Evolutionary conservation across 2,888 invertebrate species (phyloP).

Genomic region (Oscheius sp.): DNA sequence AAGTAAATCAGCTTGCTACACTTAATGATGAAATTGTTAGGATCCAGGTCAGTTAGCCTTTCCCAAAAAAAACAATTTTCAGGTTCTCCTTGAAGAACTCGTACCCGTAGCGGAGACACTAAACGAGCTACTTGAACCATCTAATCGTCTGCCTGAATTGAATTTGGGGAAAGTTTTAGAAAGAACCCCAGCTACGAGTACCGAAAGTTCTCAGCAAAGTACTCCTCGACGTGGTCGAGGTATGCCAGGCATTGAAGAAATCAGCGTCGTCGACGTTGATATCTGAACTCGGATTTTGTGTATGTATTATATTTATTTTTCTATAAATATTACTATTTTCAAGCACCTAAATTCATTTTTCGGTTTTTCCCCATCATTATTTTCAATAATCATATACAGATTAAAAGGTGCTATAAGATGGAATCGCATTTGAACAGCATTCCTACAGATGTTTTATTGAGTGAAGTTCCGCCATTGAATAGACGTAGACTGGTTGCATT

Average conservation of each 20-base stretch:
- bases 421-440: slow-evolving; percentile 47
- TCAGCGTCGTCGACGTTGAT: slow-evolving; percentile 40
- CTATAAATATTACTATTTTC: neutral
- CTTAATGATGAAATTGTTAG: slow-evolving; percentile 39
- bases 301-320: neutral
- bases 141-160: slow-evolving; percentile 58
- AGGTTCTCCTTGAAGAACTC: slow-evolving; percentile 57
- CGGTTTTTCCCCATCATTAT: neutral
- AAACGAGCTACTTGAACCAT: slow-evolving; percentile 58
- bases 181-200: slow-evolving; percentile 38
- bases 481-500: slow-evolving; percentile 44
- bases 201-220: slow-evolving; percentile 42
- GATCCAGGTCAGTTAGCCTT: slow-evolving; percentile 37
- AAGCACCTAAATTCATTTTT: neutral
- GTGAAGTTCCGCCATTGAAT: slow-evolving; percentile 40
- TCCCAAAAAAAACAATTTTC: neutral
- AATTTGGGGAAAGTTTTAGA: slow-evolving; percentile 44
- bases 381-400: neutral
- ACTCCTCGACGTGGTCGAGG: slow-evolving; percentile 36
- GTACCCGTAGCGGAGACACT: slow-evolving; percentile 54
- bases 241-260: slow-evolving; percentile 45
- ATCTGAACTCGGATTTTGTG: neutral
- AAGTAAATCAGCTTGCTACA: slow-evolving; percentile 33
- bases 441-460: slow-evolving; percentile 39
- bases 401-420: neutral